Base-by-base conservation (phyloP, 2,113 vertebrate genomes). In the Leiothrix lutea region DNA sequence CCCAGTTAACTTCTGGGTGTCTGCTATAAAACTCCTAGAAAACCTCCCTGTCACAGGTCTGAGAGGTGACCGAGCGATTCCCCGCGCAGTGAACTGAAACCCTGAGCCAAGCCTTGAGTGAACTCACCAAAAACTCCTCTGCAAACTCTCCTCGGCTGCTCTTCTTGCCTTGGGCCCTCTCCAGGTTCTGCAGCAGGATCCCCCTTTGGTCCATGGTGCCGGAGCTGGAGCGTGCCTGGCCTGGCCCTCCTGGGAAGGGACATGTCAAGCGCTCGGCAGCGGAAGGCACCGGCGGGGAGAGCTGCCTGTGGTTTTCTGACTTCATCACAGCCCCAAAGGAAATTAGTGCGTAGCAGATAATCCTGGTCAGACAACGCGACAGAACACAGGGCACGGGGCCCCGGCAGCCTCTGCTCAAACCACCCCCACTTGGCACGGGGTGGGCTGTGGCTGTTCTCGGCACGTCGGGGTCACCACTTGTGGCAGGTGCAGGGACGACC, bases 121-220 rank as follows among this genome's bases (percentile, higher is more conserved):
- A 57, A 97, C 98, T 98, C 88, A 98, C 98, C 98, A 97, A 84
- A 95, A 98, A 98, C 85, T 98, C 98, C 6, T 51, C 97, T 19
- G 77, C 73, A 44, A 98, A 97, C 57, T 97, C 96, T 5, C 95
- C 96, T 24, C 12, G 82, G 90, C 62, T 95, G 23, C 77, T 82
- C 79, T 97, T 98, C 96, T 97, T 98, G 87, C 38, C 86, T 38
- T 81, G 96, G 51, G 73, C 92, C 69, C 93, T 95, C 17, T 96
- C 79, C 94, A 98, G 96, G 91, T 98, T 97, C 44, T 91, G 97
- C 20, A 88, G 97, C 86, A 98, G 95, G 79, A 98, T 97, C 51
- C 92, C 94, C 92, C 93, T 96, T 24, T 98, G 98, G 92, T 98
- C 98, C 98, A 98, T 98, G 91, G 23, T 97, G 95, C 77, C 1